Conservation (phyloP, 1,140 invertebrate genomes). For the Cherax destructor region DNA sequence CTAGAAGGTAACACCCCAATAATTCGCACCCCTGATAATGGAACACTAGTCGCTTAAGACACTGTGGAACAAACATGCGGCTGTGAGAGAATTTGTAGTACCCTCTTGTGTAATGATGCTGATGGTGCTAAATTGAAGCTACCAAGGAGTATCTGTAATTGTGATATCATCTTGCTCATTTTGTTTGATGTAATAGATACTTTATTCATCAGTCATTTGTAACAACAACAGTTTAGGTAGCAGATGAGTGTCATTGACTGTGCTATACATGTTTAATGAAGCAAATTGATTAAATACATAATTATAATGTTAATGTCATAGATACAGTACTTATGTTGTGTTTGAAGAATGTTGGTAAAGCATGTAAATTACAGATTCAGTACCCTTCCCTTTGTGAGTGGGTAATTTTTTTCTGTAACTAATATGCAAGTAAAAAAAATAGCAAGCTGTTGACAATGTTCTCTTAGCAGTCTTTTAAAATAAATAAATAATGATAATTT, state of each 20-base stretch:
- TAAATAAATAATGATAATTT: too few species aligned
- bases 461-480: too few species aligned
- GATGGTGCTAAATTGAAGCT: constrained; percentile 61
- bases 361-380: not conserved
- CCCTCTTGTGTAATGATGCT: constrained; percentile 24
- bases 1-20: constrained; percentile 24
- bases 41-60: constrained; percentile 44
- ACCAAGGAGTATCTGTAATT: constrained; percentile 56
- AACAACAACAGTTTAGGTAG: not conserved
- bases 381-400: not conserved
- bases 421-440: not conserved
- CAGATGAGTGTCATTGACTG: not conserved
- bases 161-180: constrained; percentile 68
- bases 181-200: constrained; percentile 32
- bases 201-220: constrained; percentile 21
- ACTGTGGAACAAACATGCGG: constrained; percentile 38
- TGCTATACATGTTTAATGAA: not conserved
- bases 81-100: constrained; percentile 44
- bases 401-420: not conserved
- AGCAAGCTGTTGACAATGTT: not conserved
- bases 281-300: not conserved
- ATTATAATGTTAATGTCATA: not conserved
- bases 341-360: not conserved
- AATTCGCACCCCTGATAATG: constrained; percentile 19
- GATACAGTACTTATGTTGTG: not conserved